A percentile compares a stretch with the other conserved stretches of the same genome.
phyloP scores from a whole-genome alignment of 1,140 invertebrate genomes.

The Notospermus geniculatus region DNA sequence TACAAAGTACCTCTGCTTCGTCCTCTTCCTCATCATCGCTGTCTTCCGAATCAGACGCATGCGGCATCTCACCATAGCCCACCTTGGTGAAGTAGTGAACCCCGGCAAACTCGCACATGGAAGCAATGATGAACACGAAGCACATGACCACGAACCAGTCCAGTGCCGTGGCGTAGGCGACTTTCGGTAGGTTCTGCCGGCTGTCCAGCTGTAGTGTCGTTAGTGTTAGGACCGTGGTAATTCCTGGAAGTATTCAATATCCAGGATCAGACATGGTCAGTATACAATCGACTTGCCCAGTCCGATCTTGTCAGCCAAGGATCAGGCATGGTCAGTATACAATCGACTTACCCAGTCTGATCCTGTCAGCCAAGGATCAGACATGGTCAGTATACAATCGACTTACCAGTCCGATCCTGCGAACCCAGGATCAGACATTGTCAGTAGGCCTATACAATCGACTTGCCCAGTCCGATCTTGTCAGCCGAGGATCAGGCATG shows the following conservation, averaged over 20 bases:
- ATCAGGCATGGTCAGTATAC: too few relatives aligned
- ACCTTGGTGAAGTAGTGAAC: constrained; percentile 87
- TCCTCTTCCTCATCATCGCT: constrained; percentile 25
- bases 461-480: too few relatives aligned
- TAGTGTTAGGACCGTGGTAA: constrained; percentile 74
- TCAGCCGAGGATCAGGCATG: too few relatives aligned
- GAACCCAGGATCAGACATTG: too few relatives aligned
- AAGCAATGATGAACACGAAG: constrained; percentile 83
- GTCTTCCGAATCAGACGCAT: constrained; percentile 16
- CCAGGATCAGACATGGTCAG: not conserved
- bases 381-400: too few relatives aligned
- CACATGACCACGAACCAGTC: constrained; percentile 86
- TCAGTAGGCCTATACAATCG: too few relatives aligned
- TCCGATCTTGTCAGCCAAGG: constrained; percentile 79
- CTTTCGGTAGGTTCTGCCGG: constrained; percentile 83
- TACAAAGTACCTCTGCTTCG: constrained; percentile 10
- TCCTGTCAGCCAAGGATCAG: constrained; percentile 80
- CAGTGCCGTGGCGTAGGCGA: constrained; percentile 81
- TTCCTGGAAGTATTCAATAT: constrained; percentile 61
- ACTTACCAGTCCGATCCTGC: too few relatives aligned
- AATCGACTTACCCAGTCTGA: constrained; percentile 73
- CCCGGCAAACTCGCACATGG: constrained; percentile 74
- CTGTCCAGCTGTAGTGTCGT: constrained; percentile 85
- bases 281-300: too few relatives aligned
- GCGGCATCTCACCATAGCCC: constrained; percentile 10